A percentile compares a stretch with the other conserved stretches of the same genome.
Evolutionary conservation across 1,140 invertebrate genomes (phyloP).

Genomic region (Tetramorium simillimum): DNA sequence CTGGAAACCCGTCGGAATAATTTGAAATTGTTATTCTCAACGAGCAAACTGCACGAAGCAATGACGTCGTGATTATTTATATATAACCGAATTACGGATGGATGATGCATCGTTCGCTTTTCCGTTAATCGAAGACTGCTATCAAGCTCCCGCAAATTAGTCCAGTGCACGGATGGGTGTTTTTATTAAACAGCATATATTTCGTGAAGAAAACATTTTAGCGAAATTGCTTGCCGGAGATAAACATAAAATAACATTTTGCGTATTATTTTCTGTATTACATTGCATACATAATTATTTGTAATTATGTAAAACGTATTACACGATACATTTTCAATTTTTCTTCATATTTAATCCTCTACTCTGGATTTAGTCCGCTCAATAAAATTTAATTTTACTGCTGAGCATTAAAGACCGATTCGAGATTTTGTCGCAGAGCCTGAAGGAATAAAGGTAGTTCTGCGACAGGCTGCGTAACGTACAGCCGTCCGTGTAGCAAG

Average conservation of each 20-base stretch:
- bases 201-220: slow-evolving; percentile 12
- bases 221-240: slow-evolving; percentile 5
- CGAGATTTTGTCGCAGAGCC: background rate
- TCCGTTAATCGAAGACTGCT: slow-evolving; percentile 37
- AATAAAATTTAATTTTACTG: background rate
- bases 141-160: slow-evolving; percentile 18
- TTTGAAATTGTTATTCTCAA: slow-evolving; percentile 21
- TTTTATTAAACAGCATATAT: slow-evolving; percentile 27
- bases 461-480: background rate
- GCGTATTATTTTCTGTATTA: too few species aligned
- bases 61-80: slow-evolving; percentile 43
- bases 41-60: background rate
- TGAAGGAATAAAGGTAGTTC: background rate
- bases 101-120: slow-evolving; percentile 20
- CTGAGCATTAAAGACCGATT: background rate
- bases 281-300: too few species aligned
- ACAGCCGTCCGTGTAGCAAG: background rate
- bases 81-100: slow-evolving; percentile 50
- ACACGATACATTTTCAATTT: background rate
- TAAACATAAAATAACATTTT: background rate
- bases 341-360: background rate
- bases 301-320: background rate
- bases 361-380: background rate
- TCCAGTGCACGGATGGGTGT: background rate
- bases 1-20: slow-evolving; percentile 18